Evolutionary conservation across 2,888 invertebrate genomes (phyloP).

Genomic region (Molorchus minor): DNA sequence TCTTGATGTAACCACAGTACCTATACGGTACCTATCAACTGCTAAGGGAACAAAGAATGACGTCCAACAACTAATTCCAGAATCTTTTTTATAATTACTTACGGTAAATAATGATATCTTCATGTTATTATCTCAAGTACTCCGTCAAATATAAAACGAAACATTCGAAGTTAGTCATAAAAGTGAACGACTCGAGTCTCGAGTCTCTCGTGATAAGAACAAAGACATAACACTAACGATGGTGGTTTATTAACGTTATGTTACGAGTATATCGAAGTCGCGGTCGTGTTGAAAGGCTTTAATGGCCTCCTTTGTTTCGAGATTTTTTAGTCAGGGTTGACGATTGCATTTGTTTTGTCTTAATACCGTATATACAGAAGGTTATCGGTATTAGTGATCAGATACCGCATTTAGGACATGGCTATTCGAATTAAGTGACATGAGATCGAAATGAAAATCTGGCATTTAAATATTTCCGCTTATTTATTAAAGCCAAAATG

Average conservation of each 20-base stretch:
- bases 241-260: background rate
- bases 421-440: too few species aligned
- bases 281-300: background rate
- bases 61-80: conserved; percentile 12
- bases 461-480: too few species aligned
- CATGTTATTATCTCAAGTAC: conserved; percentile 5
- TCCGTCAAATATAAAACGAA: background rate
- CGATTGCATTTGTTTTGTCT: too few species aligned
- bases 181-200: background rate
- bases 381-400: too few species aligned
- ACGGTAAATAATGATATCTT: conserved; percentile 15
- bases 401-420: too few species aligned
- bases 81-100: conserved; percentile 14
- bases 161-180: conserved; percentile 2
- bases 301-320: background rate
- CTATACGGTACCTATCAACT: background rate
- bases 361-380: too few species aligned
- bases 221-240: background rate
- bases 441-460: too few species aligned
- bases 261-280: background rate
- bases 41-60: background rate
- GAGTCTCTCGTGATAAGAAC: background rate
- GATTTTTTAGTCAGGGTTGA: too few species aligned
- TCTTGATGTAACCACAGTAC: conserved; percentile 10
- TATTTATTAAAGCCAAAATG: too few species aligned